Evolutionary conservation across 2,888 invertebrate genomes (phyloP).

Genomic region (Calliphora vomitoria): DNA sequence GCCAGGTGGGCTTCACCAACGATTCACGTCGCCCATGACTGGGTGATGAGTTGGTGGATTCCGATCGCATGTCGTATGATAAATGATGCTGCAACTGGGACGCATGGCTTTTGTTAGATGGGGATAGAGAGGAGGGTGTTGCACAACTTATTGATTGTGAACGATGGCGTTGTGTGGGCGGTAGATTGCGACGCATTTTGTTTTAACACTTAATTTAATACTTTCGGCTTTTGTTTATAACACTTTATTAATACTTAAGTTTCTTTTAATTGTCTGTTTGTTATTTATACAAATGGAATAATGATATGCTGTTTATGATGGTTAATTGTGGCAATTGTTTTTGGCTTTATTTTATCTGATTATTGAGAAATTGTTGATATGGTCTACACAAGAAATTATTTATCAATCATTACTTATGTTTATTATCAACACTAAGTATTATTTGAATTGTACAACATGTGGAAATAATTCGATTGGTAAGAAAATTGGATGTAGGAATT

Average conservation of each 20-base stretch:
- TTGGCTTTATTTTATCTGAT: no score
- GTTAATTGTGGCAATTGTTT: no score
- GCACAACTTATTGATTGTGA: constrained; percentile 69
- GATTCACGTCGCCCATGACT: constrained; percentile 81
- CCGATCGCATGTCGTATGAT: constrained; percentile 56
- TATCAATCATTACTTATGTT: no score
- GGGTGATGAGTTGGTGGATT: constrained; percentile 56
- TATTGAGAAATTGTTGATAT: no score
- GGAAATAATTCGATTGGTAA: no score
- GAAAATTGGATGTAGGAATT: no score
- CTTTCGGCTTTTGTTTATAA: constrained; percentile 21
- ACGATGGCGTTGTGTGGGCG: constrained; percentile 62
- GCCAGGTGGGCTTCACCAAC: constrained; percentile 84
- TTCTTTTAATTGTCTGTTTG: background rate
- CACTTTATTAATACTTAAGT: background rate
- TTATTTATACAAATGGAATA: background rate
- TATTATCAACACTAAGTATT: no score
- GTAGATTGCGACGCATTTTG: constrained; percentile 68
- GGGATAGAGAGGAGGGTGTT: constrained; percentile 15
- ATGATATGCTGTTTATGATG: no score
- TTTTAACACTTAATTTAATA: constrained; percentile 7
- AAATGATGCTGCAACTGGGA: constrained; percentile 36
- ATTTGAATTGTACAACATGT: no score
- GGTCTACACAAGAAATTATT: no score
- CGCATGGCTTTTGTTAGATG: constrained; percentile 21